Evolutionary conservation across 1,140 invertebrate species (phyloP).

Genomic region (Nymphalis io): DNA sequence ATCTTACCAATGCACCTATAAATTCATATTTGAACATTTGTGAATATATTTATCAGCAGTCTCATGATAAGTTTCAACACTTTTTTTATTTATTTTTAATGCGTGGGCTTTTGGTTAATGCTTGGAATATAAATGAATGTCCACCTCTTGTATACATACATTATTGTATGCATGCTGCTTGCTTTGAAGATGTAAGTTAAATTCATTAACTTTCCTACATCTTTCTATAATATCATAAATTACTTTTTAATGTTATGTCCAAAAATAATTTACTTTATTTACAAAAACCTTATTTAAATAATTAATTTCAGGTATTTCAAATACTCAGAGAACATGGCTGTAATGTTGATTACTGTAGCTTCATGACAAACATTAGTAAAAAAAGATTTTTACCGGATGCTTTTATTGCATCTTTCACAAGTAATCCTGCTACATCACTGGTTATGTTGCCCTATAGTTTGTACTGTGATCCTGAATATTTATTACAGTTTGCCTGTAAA

Average conservation of each 20-base stretch:
- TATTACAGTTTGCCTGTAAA: slow-evolving; percentile 51
- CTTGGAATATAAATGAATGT: slow-evolving; percentile 65
- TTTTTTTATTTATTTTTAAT: slow-evolving; percentile 72
- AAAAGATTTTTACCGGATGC: slow-evolving; percentile 65
- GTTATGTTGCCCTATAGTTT: slow-evolving; percentile 67
- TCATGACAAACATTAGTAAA: slow-evolving; percentile 22
- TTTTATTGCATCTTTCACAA: slow-evolving; percentile 63
- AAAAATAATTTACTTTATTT: no score
- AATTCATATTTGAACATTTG: slow-evolving; percentile 72
- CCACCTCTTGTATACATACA: slow-evolving; percentile 77
- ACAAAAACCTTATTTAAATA: no score
- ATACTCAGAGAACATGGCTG: slow-evolving; percentile 69
- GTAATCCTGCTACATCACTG: slow-evolving; percentile 52
- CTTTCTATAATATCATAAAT: not conserved
- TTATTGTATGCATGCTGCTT: slow-evolving; percentile 58
- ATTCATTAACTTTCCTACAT: not conserved
- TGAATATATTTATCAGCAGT: slow-evolving; percentile 74
- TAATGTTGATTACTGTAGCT: slow-evolving; percentile 74
- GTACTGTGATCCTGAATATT: slow-evolving; percentile 61
- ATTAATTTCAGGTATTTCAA: slow-evolving; percentile 66
- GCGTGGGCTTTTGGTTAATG: slow-evolving; percentile 68
- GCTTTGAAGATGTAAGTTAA: slow-evolving; percentile 67
- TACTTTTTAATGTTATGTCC: no score
- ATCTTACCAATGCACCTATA: slow-evolving; percentile 63
- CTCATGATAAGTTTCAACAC: slow-evolving; percentile 63